phyloP scores from a whole-genome alignment of 2,888 invertebrate species.

The Imbricaverruca yamaguchii region DNA sequence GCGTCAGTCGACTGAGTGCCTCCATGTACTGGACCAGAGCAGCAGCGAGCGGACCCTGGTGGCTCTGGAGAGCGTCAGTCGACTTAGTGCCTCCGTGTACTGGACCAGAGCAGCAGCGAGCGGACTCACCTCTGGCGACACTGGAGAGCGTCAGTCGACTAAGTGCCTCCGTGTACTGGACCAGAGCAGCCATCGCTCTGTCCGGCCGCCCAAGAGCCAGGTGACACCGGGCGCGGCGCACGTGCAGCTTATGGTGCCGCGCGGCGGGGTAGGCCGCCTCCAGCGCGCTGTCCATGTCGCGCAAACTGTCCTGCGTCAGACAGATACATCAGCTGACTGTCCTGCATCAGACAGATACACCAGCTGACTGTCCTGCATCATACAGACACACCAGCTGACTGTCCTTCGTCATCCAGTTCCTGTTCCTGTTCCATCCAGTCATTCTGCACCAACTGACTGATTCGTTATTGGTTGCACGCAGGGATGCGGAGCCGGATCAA shows the following conservation, averaged over 20 bases:
- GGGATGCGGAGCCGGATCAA: too few relatives aligned
- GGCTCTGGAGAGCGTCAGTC: too few relatives aligned
- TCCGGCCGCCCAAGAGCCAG: neutral
- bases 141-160: neutral
- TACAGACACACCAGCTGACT: too few relatives aligned
- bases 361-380: too few relatives aligned
- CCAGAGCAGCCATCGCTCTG: neutral
- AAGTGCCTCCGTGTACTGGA: neutral
- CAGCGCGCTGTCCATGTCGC: constrained; percentile 55
- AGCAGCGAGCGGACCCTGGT: too few relatives aligned
- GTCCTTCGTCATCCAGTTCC: too few relatives aligned
- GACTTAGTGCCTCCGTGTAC: neutral
- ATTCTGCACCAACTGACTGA: too few relatives aligned
- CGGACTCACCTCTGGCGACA: constrained; percentile 32
- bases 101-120: too few relatives aligned
- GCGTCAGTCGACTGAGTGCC: neutral
- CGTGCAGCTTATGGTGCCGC: constrained; percentile 13
- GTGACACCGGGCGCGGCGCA: constrained; percentile 15
- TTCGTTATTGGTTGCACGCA: too few relatives aligned
- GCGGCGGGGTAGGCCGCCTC: constrained; percentile 47
- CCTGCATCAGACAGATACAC: too few relatives aligned
- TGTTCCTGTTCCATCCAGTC: too few relatives aligned
- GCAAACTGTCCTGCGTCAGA: constrained; percentile 50
- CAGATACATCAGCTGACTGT: too few relatives aligned
- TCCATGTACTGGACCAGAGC: neutral